A percentile compares a stretch with the other conserved stretches of the same genome.
phyloP scores from a whole-genome alignment of 2,888 invertebrate species.

The Galerucella pusilla region DNA sequence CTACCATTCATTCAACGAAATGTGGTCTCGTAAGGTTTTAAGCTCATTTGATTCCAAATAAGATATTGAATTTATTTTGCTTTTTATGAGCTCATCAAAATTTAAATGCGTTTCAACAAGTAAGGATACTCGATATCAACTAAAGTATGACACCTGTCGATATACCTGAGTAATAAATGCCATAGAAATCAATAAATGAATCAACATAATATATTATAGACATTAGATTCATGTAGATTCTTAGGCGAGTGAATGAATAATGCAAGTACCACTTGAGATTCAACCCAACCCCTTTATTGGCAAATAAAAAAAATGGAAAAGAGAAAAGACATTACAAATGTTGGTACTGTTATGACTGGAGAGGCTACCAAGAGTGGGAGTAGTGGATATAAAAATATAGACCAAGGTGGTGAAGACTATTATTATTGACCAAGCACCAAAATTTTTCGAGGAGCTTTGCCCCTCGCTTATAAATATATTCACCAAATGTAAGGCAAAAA shows the following conservation, averaged over 20 bases:
- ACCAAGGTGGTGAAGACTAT: too few relatives aligned
- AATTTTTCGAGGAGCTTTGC: too few relatives aligned
- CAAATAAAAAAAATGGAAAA: too few relatives aligned
- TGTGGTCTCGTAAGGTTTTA: constrained; percentile 27
- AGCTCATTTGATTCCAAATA: constrained; percentile 29
- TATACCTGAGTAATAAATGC: not conserved
- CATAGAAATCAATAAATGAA: not conserved
- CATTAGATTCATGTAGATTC: not conserved
- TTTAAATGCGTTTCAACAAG: not conserved
- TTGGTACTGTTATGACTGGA: too few relatives aligned
- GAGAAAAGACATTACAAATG: too few relatives aligned
- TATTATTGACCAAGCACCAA: too few relatives aligned
- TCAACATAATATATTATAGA: not conserved
- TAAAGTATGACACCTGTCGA: not conserved
- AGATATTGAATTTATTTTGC: constrained; percentile 21
- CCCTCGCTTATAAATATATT: too few relatives aligned
- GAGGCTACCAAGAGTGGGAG: too few relatives aligned
- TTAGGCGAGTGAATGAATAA: not conserved
- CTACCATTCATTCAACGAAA: constrained; percentile 35
- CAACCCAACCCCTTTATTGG: too few relatives aligned
- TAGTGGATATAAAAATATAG: too few relatives aligned
- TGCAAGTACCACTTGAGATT: too few relatives aligned
- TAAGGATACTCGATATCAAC: not conserved
- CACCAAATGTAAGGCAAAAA: too few relatives aligned
- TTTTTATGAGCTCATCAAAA: constrained; percentile 7